A percentile compares a stretch with the other conserved stretches of the same genome.
phyloP scores from a whole-genome alignment of 2,113 vertebrate genomes.

The Rana temporaria region DNA sequence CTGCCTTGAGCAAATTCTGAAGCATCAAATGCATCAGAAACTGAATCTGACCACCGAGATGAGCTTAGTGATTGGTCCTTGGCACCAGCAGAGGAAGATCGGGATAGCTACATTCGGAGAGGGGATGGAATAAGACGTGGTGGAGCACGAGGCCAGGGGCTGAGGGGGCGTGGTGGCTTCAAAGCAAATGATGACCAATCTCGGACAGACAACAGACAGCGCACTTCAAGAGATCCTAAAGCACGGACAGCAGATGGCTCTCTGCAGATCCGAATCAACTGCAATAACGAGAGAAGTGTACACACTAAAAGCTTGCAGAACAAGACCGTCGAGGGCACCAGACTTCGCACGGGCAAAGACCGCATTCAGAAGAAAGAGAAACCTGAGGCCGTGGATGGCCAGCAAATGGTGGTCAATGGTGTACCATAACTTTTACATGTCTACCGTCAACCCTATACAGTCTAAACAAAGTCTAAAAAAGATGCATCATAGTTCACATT shows the following conservation, averaged over 20 bases:
- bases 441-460: slow-evolving; percentile 77
- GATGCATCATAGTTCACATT: slow-evolving; percentile 80
- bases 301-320: slow-evolving; percentile 86
- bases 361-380: slow-evolving; percentile 94
- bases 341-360: slow-evolving; percentile 89
- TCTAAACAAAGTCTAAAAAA: slow-evolving; percentile 66
- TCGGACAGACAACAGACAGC: slow-evolving; percentile 88
- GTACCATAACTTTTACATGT: slow-evolving; percentile 87
- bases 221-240: slow-evolving; percentile 89
- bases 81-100: slow-evolving; percentile 92
- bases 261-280: slow-evolving; percentile 93
- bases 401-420: slow-evolving; percentile 92
- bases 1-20: slow-evolving; percentile 97
- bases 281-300: slow-evolving; percentile 96
- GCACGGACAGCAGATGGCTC: slow-evolving; percentile 87
- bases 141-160: slow-evolving; percentile 83
- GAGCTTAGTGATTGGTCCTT: slow-evolving; percentile 98
- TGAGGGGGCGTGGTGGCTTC: slow-evolving; percentile 86
- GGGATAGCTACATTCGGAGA: slow-evolving; percentile 85
- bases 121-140: slow-evolving; percentile 86
- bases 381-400: slow-evolving; percentile 79
- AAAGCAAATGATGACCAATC: slow-evolving; percentile 94
- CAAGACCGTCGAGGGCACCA: slow-evolving; percentile 79
- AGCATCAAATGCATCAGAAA: slow-evolving; percentile 98
- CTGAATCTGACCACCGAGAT: slow-evolving; percentile 95